Conservation (phyloP, 1,140 invertebrate genomes). For the Drosophila nigrodunni region DNA sequence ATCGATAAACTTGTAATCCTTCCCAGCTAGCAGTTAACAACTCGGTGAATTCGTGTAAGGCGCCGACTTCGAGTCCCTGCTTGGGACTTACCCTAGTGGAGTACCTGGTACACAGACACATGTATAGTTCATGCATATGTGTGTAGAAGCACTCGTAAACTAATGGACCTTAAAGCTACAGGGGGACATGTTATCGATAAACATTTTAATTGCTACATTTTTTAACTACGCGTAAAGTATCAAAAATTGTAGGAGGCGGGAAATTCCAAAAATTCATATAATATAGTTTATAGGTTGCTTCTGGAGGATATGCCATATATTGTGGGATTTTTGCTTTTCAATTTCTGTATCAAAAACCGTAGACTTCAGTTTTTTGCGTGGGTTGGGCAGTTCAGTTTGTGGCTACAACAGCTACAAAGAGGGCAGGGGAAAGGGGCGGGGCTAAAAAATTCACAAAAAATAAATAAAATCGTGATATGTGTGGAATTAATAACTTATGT, state of each 20-base stretch:
- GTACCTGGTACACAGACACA: constrained; percentile 1
- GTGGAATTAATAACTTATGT: constrained; percentile 32
- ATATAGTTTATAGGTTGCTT: constrained; percentile 10
- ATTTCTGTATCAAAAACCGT: constrained; percentile 15
- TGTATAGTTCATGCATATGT: background rate
- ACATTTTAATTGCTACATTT: constrained; percentile 5
- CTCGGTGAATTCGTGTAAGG: constrained; percentile 29
- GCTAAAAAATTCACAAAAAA: constrained; percentile 4
- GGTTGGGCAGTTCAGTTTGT: constrained; percentile 13
- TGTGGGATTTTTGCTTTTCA: constrained; percentile 32
- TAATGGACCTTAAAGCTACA: constrained; percentile 19
- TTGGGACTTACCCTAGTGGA: constrained; percentile 13
- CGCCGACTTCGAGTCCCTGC: constrained; percentile 55
- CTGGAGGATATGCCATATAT: constrained; percentile 47
- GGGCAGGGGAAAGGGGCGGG: background rate
- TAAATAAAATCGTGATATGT: constrained; percentile 46
- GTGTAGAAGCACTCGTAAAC: background rate
- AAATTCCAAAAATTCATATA: background rate
- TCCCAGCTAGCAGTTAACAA: background rate
- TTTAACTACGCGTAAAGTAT: constrained; percentile 27
- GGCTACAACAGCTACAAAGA: background rate
- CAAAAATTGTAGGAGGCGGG: constrained; percentile 18
- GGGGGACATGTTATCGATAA: constrained; percentile 11
- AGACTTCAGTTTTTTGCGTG: constrained; percentile 1
- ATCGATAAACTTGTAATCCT: background rate